phyloP scores from a whole-genome alignment of 2,113 vertebrate species.

The Osmerus eperlanus region DNA sequence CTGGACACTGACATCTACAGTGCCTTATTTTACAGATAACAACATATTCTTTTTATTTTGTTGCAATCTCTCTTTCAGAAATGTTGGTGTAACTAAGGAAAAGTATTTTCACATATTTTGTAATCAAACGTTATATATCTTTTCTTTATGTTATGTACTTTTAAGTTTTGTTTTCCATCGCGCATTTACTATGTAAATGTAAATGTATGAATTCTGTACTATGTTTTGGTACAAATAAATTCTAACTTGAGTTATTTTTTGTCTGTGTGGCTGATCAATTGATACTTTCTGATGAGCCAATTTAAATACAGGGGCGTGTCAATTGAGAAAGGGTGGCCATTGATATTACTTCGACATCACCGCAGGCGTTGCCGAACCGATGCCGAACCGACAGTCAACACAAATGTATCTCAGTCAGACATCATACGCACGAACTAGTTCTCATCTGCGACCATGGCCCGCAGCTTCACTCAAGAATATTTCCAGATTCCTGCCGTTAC shows the following conservation, averaged over 20 bases:
- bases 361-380: not conserved
- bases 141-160: constrained; percentile 17
- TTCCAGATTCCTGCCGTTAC: constrained; percentile 75
- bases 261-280: constrained; percentile 1
- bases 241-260: not conserved
- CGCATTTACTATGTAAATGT: constrained; percentile 41
- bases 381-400: not conserved
- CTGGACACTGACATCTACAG: constrained; percentile 63
- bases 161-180: constrained; percentile 1
- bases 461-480: constrained; percentile 67
- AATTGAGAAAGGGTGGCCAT: not conserved
- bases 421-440: not conserved
- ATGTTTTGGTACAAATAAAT: constrained; percentile 57
- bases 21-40: not conserved
- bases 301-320: not conserved
- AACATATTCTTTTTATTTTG: constrained; percentile 14
- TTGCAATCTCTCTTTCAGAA: not conserved
- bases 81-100: too few species aligned
- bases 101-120: not conserved
- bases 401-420: not conserved
- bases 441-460: constrained; percentile 64
- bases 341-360: not conserved
- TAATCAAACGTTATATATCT: not conserved
- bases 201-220: constrained; percentile 50
- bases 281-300: not conserved